Evolutionary conservation across 2,888 invertebrate species (phyloP), one percentile per base, ranked within the genome.

Genomic region (Apodemia mormo): DNA sequence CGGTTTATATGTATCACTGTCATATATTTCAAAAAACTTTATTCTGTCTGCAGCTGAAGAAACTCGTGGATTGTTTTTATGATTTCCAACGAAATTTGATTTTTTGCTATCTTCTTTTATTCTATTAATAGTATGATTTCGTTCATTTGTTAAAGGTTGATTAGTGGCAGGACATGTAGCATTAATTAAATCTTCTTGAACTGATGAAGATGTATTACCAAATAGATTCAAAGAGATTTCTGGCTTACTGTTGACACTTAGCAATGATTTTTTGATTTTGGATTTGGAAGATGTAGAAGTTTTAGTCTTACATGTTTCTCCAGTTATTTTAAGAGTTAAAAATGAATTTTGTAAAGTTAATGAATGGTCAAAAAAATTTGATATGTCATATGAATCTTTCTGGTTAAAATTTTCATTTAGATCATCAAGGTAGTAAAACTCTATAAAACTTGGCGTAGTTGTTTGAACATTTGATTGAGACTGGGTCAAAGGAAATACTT

Each of bases 11-110:
- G 91, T 90, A 61, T 83, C 75, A 64, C 79, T 83, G 69, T 92
- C 91, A 74, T 92, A 89, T 12, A 87, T 78, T 80, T 92, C 91
- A 72, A 92, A 92, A 76, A 92, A 92, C 71, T 85, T 91, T 14
- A 92, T 85, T 82, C 81, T 89, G 68, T 91, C 90, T 66, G 86
- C 80, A 12, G 68, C 45, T 30, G 74, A 76, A 8, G 76, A 72
- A 49, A 5, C 7, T 61, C 65, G 40, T 45, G 68, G 1, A 0
- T 6, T 61, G 7, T 61, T 30, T 3, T 6, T 61, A 14, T 49
- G 2, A 14, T 2, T 14, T 33, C 12, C 61, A 12, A 5, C 0
- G 1, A 61, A 12, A 61, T 14, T 33, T 61, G 10, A 6, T 33
- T 14, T 30, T 7, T 12, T 10, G 14, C 12, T 61, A 33, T 61